Conservation (phyloP, 1,140 invertebrate species). For the Sogatella furcifera region DNA sequence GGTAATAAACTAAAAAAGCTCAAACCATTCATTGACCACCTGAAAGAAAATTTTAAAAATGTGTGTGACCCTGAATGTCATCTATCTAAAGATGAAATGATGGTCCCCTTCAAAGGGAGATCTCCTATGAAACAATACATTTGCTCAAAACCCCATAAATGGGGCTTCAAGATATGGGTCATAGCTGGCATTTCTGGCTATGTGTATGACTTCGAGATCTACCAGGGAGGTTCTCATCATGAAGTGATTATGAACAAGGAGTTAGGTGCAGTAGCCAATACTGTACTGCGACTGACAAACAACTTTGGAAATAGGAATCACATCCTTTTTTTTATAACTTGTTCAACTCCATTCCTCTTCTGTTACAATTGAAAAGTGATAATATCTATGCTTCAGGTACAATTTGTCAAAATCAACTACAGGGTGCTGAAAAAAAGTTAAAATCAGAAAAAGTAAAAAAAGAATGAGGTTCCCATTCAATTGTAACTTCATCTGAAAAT, state of each 20-base stretch:
- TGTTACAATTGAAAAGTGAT: no score
- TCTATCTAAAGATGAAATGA: conserved; percentile 20
- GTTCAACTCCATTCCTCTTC: conserved; percentile 10
- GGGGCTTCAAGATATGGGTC: conserved; percentile 23
- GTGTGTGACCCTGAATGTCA: conserved; percentile 26
- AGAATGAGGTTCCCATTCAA: conserved; percentile 7
- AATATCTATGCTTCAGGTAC: no score
- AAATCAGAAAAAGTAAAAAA: no score
- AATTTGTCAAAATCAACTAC: no score
- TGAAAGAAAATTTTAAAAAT: conserved; percentile 22
- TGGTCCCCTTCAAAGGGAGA: conserved; percentile 21
- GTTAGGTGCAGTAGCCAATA: conserved; percentile 13
- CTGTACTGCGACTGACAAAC: conserved; percentile 9
- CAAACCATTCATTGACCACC: conserved; percentile 20
- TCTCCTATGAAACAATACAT: conserved; percentile 22
- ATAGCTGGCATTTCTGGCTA: conserved; percentile 13
- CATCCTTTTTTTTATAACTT: conserved; percentile 19
- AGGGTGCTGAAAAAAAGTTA: no score
- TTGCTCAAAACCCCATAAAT: conserved; percentile 28
- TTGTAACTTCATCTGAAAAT: conserved; percentile 15
- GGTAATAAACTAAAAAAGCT: conserved; percentile 20
- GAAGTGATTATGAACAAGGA: not conserved
- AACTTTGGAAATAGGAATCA: conserved; percentile 14
- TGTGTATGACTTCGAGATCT: conserved; percentile 23
- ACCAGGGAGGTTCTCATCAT: conserved; percentile 14